These are phyloP conservation scores for Trypoxylon attenuatum DNA, from an alignment of 2,888 invertebrate species.

Conservation along the genomic window DNA sequence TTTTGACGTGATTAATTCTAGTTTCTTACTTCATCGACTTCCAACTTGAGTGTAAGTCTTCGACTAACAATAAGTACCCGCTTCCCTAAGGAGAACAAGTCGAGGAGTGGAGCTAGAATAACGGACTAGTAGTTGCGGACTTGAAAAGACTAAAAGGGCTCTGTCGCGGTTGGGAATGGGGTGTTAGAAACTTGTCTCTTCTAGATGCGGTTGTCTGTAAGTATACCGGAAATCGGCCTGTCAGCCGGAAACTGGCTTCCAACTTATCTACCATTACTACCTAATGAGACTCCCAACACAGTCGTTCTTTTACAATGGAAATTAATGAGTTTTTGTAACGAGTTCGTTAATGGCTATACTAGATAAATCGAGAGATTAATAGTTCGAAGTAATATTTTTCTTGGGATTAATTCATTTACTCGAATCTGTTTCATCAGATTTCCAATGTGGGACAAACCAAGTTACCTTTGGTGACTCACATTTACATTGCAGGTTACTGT, in stretches of 20 bases:
- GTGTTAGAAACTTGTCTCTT: conserved; percentile 56
- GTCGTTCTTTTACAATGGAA: too few relatives aligned
- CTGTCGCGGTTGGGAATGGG: conserved; percentile 35
- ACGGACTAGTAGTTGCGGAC: conserved; percentile 42
- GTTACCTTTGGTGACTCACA: conserved; percentile 31
- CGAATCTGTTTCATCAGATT: too few relatives aligned
- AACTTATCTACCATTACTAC: conserved; percentile 60
- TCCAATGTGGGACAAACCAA: conserved; percentile 24
- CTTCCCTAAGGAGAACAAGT: conserved; percentile 44
- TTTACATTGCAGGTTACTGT: conserved; percentile 34
- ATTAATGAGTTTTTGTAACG: too few relatives aligned
- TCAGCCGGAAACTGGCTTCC: conserved; percentile 37
- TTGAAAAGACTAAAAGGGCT: conserved; percentile 43
- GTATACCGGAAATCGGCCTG: conserved; percentile 40
- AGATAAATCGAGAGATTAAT: too few relatives aligned
- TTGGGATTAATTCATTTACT: too few relatives aligned
- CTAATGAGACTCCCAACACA: too few relatives aligned
- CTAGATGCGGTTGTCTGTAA: conserved; percentile 58
- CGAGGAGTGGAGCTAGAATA: conserved; percentile 58
- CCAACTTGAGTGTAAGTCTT: conserved; percentile 52
- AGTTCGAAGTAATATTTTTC: too few relatives aligned
- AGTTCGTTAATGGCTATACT: too few relatives aligned
- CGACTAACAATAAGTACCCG: conserved; percentile 54
- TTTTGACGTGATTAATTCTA: conserved; percentile 57
- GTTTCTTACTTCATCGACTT: conserved; percentile 51